Percentiles rank a stretch among this genome's conserved stretches.
Evolutionary conservation across 2,113 vertebrate species (phyloP).

Genomic region (Mus musculus): GRCm39 chr10:118548501-118549000

Average conservation of each 20-base stretch:
- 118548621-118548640: neutral
- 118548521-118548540: neutral
- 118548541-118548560: neutral
- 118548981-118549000: neutral
- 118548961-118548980: no score
- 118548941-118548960: neutral
- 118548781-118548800: no score
- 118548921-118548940: neutral
- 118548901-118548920: neutral
- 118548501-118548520: no score
- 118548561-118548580: slow-evolving; percentile 2
- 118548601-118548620: neutral
- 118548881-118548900: neutral
- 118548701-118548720: no score
- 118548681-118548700: no score
- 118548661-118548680: no score
- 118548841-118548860: neutral
- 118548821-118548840: neutral
- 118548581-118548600: neutral
- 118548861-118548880: neutral
- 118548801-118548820: neutral
- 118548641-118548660: neutral
- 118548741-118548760: accelerated
- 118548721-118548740: neutral
- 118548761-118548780: no score